A percentile compares a stretch with the other conserved stretches of the same genome.
These are phyloP conservation scores for Vollenhovia emeryi DNA, from an alignment of 1,140 invertebrate species.

Conservation along the genomic window DNA sequence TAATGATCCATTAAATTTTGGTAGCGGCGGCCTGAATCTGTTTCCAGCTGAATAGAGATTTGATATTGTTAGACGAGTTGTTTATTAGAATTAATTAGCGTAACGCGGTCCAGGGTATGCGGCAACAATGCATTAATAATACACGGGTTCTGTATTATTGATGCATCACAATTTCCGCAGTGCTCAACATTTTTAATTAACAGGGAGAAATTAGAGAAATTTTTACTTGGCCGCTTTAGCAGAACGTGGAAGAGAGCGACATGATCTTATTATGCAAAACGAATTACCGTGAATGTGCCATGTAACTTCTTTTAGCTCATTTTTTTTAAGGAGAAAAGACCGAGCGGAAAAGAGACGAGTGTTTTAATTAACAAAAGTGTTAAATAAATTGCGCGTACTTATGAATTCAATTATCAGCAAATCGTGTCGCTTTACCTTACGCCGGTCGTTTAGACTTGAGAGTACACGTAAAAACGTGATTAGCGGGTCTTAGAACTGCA, in stretches of 20 bases:
- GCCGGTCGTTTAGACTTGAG: neutral
- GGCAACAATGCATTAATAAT: slow-evolving; percentile 25
- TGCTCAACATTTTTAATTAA: neutral
- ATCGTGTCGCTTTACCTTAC: neutral
- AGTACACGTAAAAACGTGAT: neutral
- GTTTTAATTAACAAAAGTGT: neutral
- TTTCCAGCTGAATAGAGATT: slow-evolving; percentile 31
- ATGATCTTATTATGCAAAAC: neutral
- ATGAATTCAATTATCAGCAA: neutral
- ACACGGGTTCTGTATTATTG: neutral
- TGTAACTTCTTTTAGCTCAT: neutral
- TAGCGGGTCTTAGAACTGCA: no score
- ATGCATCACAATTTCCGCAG: neutral
- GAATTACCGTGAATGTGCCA: neutral
- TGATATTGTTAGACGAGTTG: slow-evolving; percentile 31
- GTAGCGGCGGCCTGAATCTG: neutral
- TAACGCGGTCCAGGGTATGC: neutral
- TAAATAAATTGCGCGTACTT: neutral
- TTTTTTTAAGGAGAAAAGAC: neutral
- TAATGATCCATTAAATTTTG: slow-evolving; percentile 57
- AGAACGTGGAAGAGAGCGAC: neutral
- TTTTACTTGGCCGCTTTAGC: neutral
- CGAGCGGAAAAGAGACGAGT: neutral
- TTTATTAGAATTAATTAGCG: slow-evolving; percentile 49
- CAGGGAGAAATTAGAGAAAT: neutral